Evolutionary conservation across 2,113 vertebrate species (phyloP).

Genomic region (Micronycteris hirsuta): DNA sequence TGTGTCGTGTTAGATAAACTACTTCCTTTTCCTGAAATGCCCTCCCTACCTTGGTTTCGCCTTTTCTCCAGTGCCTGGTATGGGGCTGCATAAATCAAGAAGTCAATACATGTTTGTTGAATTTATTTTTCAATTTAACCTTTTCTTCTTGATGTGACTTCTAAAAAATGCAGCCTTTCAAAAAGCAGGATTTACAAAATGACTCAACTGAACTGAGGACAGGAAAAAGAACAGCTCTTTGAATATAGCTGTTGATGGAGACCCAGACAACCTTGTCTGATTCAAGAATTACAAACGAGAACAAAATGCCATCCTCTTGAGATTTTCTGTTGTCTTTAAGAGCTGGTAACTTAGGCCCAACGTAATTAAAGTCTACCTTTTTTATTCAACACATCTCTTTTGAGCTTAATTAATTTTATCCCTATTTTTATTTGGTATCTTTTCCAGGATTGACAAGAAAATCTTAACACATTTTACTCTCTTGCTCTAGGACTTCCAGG

Average conservation of each 20-base stretch:
- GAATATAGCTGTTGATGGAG: neutral
- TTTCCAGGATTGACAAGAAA: neutral
- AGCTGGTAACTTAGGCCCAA: neutral
- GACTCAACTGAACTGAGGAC: neutral
- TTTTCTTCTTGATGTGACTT: conserved; percentile 36
- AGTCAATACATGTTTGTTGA: neutral
- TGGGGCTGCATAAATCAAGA: neutral
- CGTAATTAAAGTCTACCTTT: neutral
- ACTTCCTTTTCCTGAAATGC: neutral
- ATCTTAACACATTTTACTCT: neutral
- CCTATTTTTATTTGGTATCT: neutral
- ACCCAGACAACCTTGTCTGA: neutral
- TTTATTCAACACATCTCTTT: neutral
- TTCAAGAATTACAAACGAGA: neutral
- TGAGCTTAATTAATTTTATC: neutral
- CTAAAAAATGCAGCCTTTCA: neutral
- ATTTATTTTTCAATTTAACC: neutral
- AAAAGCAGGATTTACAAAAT: neutral
- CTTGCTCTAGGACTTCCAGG: neutral
- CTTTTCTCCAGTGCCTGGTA: neutral
- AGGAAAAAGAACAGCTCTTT: conserved; percentile 1
- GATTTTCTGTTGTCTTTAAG: neutral
- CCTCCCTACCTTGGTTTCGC: neutral
- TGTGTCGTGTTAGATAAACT: neutral
- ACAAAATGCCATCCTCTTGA: neutral